These are phyloP conservation scores for Eupithecia subfuscata DNA, from an alignment of 2,888 invertebrate genomes.

Conservation along the genomic window DNA sequence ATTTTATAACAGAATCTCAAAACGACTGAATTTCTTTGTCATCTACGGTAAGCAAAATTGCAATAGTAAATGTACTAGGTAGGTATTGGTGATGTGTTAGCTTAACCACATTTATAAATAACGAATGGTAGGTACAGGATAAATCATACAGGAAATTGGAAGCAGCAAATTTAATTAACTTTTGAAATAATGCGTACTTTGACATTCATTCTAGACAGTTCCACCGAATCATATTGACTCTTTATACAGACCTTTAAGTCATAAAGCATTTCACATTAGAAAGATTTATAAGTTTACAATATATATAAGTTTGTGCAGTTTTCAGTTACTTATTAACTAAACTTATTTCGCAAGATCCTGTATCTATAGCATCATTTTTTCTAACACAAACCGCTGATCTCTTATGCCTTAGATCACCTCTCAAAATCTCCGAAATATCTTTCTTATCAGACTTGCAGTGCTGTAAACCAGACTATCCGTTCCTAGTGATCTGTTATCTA, in stretches of 20 bases:
- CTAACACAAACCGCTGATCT: not conserved
- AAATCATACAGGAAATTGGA: not conserved
- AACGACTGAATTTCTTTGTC: too few species aligned
- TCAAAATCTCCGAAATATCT: conserved; percentile 3
- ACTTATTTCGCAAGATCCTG: not conserved
- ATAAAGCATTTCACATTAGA: not conserved
- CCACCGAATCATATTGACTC: not conserved
- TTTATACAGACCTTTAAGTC: not conserved
- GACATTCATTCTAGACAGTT: not conserved
- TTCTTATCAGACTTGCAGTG: not conserved
- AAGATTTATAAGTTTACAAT: not conserved
- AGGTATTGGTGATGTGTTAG: not conserved
- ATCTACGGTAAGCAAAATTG: too few species aligned
- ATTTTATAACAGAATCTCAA: too few species aligned
- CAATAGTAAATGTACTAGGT: too few species aligned
- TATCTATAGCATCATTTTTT: not conserved
- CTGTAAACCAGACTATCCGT: not conserved
- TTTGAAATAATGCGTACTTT: not conserved
- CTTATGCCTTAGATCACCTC: not conserved
- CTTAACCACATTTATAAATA: not conserved
- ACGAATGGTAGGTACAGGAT: not conserved
- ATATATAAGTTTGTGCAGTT: too few species aligned
- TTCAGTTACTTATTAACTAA: too few species aligned
- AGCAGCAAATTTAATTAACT: not conserved
- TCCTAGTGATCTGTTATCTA: not conserved